A percentile compares a stretch with the other conserved stretches of the same genome.
Evolutionary conservation across 2,888 invertebrate genomes (phyloP).

Genomic region (Temnothorax unifasciatus): DNA sequence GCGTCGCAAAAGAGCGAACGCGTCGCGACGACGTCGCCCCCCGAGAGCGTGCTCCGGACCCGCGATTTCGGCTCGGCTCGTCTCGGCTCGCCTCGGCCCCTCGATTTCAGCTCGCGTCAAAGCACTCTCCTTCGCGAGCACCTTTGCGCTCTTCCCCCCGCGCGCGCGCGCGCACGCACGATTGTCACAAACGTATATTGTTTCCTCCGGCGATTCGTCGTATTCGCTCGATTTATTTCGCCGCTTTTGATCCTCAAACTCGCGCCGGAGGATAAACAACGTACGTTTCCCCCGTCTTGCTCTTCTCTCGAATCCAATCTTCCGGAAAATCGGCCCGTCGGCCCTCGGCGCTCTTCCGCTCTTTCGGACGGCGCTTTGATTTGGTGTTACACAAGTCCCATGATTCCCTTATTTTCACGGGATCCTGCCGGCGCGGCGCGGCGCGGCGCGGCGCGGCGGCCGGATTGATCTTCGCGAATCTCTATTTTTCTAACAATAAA

Average conservation of each 20-base stretch:
- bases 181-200: conserved; percentile 4
- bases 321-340: not conserved
- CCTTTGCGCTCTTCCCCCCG: not conserved
- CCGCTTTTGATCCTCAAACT: not conserved
- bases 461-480: too few species aligned
- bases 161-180: not conserved
- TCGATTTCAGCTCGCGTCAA: conserved; percentile 15
- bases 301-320: not conserved
- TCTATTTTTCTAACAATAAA: too few species aligned
- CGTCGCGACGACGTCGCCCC: conserved; percentile 52
- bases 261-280: not conserved
- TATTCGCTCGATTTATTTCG: not conserved
- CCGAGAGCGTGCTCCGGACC: not conserved
- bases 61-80: conserved; percentile 21
- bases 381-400: too few species aligned
- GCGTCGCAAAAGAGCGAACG: conserved; percentile 48
- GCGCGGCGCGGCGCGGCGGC: not conserved
- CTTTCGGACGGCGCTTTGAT: not conserved
- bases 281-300: not conserved
- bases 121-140: conserved; percentile 1
- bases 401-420: not conserved
- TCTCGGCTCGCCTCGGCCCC: conserved; percentile 10
- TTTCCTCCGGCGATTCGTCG: not conserved
- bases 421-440: too few species aligned
- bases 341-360: not conserved